Evolutionary conservation across 2,888 invertebrate genomes (phyloP).

Genomic region (Ypsolopha sequella): DNA sequence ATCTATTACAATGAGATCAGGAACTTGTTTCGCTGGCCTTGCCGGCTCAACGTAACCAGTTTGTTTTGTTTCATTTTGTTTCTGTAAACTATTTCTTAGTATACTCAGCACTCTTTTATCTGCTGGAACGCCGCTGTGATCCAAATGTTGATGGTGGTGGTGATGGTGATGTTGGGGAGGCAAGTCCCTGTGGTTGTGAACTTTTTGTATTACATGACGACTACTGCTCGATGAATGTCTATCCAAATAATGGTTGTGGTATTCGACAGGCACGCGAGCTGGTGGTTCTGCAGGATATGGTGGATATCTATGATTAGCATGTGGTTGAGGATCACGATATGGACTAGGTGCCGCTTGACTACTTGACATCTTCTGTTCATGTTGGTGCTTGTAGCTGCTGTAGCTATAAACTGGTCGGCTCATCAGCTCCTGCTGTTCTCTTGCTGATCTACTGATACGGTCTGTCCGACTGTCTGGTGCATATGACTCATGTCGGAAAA

Average conservation of each 20-base stretch:
- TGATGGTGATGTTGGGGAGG: constrained; percentile 16
- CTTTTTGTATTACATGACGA: constrained; percentile 53
- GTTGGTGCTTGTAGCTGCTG: constrained; percentile 52
- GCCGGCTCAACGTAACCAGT: constrained; percentile 65
- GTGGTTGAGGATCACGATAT: constrained; percentile 41
- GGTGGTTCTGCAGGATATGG: constrained; percentile 34
- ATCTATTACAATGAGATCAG: constrained; percentile 63
- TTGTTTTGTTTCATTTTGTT: constrained; percentile 65
- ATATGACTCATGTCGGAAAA: constrained; percentile 59
- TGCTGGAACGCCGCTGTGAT: constrained; percentile 63
- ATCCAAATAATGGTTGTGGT: constrained; percentile 44
- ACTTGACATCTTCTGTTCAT: constrained; percentile 36
- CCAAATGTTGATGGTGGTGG: constrained; percentile 39
- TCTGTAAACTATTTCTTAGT: constrained; percentile 73
- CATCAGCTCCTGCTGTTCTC: constrained; percentile 56
- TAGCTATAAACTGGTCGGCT: constrained; percentile 58
- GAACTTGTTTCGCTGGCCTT: constrained; percentile 54
- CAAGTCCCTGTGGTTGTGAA: constrained; percentile 46
- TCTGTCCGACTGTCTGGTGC: constrained; percentile 55
- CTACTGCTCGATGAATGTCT: constrained; percentile 32
- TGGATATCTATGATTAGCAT: constrained; percentile 34
- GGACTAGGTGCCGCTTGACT: constrained; percentile 5
- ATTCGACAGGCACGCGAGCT: constrained; percentile 39
- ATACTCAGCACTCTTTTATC: constrained; percentile 80
- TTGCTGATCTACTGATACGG: constrained; percentile 38